Evolutionary conservation across 2,888 invertebrate genomes (phyloP).

Genomic region (Pachliopta kotzebuea): DNA sequence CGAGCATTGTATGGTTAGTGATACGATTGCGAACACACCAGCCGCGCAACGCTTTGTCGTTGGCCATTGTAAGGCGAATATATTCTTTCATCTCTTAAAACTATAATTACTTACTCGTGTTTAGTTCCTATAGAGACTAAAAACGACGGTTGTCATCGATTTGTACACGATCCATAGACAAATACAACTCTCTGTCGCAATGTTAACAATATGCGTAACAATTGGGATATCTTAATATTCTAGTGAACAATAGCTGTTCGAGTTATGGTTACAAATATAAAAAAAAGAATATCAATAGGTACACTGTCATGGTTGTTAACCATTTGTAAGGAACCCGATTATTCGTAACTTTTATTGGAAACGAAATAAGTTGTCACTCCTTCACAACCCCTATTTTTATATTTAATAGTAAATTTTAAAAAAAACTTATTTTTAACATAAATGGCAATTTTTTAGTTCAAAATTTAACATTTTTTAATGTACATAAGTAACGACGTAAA

Average conservation of each 20-base stretch:
- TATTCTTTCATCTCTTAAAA: slow-evolving; percentile 34
- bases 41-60: slow-evolving; percentile 45
- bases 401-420: too few relatives aligned
- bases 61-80: slow-evolving; percentile 37
- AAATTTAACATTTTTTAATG: background rate
- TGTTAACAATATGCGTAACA: background rate
- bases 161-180: slow-evolving; percentile 1
- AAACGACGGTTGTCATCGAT: slow-evolving; percentile 7
- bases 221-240: background rate
- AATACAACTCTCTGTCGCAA: background rate
- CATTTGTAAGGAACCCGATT: too few relatives aligned
- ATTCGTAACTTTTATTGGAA: too few relatives aligned
- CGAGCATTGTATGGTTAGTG: slow-evolving; percentile 43
- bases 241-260: background rate
- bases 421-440: too few relatives aligned
- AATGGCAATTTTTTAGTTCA: too few relatives aligned
- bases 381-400: too few relatives aligned
- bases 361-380: too few relatives aligned
- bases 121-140: slow-evolving; percentile 30
- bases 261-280: too few relatives aligned
- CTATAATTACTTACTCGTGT: slow-evolving; percentile 28
- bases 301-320: too few relatives aligned
- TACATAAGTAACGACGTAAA: background rate
- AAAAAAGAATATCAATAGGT: too few relatives aligned
- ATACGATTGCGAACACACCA: slow-evolving; percentile 41